Evolutionary conservation across 2,113 vertebrate genomes (phyloP), one percentile per base, ranked within the genome.

Genomic region (Spheniscus mendiculus): DNA sequence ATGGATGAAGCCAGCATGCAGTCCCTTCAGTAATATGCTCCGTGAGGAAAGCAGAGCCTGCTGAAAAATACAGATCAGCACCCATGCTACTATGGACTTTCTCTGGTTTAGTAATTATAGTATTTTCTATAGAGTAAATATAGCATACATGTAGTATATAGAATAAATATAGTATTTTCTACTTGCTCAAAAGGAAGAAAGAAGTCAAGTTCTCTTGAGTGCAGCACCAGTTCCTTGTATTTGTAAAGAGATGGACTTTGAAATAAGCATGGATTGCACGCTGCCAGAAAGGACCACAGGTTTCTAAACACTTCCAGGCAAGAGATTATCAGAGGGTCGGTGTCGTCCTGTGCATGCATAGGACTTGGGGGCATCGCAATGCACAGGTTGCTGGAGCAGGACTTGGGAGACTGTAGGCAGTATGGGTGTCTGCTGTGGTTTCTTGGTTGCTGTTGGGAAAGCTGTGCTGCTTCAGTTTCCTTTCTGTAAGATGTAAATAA

Each of bases 331-430:
- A 38, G 78, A 61, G 78, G 9, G 14, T 9, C 9, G 5, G 47
- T 9, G 27, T 17, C 2, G 1, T 27, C 18, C 62, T 50, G 32
- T 32, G 52, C 38, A 4, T 5, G 0, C 6, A n/a, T 22, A n/a
- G 61, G 40, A 73, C 15, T 10, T 8, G 7, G 10, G 26, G 32
- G 12, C 0, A 1, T 19, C 49, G 76, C 49, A 14, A 7, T 5
- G 40, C 15, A 0, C 1, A 4, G 32, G 65, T 44, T 15, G 50
- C 42, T 70, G 49, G 38, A 69, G 25, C 1, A 10, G 74, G 65
- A 21, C 19, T 16, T 2, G 0, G 49, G 44, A 36, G 56, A 6
- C 49, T 38, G 5, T n/a, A 15, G 34, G 59, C 78, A 29, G 29
- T 1, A 4, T 23, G 59, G 38, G 21, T 42, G 10, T 53, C 65